Evolutionary conservation across 2,888 invertebrate species (phyloP).

Genomic region (Dexiosoma caninum): DNA sequence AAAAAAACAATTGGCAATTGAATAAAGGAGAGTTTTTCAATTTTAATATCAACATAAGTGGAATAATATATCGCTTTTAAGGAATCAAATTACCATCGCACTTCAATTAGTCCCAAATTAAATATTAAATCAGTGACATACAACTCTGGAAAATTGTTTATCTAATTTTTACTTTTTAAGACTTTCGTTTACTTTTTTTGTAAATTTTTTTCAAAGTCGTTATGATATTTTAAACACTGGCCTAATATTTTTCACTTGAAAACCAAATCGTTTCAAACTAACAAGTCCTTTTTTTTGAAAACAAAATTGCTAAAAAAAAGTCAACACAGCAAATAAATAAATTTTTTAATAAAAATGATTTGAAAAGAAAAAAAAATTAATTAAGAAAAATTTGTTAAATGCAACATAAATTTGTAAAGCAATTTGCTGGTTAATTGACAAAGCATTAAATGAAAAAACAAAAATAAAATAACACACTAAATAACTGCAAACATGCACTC

Average conservation of each 20-base stretch:
- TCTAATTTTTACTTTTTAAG: no score
- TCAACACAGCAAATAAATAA: constrained; percentile 35
- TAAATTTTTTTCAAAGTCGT: no score
- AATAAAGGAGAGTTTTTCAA: no score
- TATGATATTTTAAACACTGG: not conserved
- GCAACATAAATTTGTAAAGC: constrained; percentile 75
- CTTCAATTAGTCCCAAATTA: no score
- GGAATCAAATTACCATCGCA: no score
- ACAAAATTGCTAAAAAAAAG: not conserved
- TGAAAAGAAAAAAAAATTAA: constrained; percentile 56
- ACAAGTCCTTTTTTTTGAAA: not conserved
- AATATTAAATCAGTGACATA: no score
- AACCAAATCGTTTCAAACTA: not conserved
- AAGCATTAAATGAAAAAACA: constrained; percentile 68
- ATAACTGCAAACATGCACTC: constrained; percentile 52
- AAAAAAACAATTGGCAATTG: no score
- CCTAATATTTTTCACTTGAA: constrained; percentile 18
- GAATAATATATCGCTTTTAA: no score
- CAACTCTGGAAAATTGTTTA: no score
- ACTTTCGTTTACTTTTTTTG: no score
- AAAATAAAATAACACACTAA: constrained; percentile 25
- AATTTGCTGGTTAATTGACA: constrained; percentile 76
- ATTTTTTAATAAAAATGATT: constrained; percentile 46
- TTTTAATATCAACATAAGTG: no score
- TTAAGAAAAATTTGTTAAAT: constrained; percentile 72